Conservation (phyloP, 2,888 invertebrate genomes). For the Drosophila austrosaltans region DNA sequence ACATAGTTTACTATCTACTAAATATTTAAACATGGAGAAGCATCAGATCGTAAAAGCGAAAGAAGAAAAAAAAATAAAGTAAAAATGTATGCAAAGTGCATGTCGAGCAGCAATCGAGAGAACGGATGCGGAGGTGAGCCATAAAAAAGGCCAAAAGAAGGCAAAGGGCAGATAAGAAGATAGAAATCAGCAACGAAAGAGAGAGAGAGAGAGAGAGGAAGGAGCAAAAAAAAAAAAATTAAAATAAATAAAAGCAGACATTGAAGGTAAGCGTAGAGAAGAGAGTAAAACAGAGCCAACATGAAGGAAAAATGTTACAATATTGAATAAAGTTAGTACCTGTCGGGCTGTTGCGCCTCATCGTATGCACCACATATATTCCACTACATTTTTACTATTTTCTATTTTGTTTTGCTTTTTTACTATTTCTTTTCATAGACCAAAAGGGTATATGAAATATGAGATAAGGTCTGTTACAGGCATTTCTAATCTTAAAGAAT, state of each 20-base stretch:
- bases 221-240: slow-evolving; percentile 49
- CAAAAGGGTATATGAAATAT: not conserved
- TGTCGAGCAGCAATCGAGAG: slow-evolving; percentile 75
- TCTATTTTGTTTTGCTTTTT: not conserved
- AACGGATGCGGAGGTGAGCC: slow-evolving; percentile 44
- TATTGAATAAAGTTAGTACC: slow-evolving; percentile 78
- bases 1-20: slow-evolving; percentile 76
- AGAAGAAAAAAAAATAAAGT: not conserved
- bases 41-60: slow-evolving; percentile 72
- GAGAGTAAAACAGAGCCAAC: slow-evolving; percentile 18
- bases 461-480: not conserved
- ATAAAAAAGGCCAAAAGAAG: slow-evolving; percentile 50
- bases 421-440: not conserved
- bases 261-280: slow-evolving; percentile 29
- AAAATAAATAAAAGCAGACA: slow-evolving; percentile 70
- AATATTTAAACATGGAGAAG: slow-evolving; percentile 67
- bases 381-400: slow-evolving; percentile 42
- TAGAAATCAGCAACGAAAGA: not conserved
- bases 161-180: slow-evolving; percentile 28
- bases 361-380: slow-evolving; percentile 52
- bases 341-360: slow-evolving; percentile 71
- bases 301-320: slow-evolving; percentile 55
- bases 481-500: not conserved
- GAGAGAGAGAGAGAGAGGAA: not conserved
- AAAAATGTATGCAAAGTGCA: slow-evolving; percentile 76